These are phyloP conservation scores for Potamilus streckersoni DNA, from an alignment of 1,140 invertebrate species.

Conservation along the genomic window DNA sequence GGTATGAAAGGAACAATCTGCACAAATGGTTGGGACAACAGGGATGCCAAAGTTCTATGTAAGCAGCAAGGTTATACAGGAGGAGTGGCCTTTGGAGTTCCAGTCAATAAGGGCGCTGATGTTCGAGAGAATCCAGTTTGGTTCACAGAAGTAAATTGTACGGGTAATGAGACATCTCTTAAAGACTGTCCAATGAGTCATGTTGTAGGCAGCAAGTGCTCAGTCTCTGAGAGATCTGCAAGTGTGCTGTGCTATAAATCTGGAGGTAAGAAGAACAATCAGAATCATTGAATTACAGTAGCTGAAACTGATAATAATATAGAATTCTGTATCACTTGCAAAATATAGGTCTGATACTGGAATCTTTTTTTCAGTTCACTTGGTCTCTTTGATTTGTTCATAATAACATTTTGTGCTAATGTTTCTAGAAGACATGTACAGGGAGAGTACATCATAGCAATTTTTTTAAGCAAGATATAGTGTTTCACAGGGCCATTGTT, in stretches of 20 bases:
- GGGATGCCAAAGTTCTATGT: conserved; percentile 49
- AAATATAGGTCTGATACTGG: too few relatives aligned
- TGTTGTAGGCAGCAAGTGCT: conserved; percentile 34
- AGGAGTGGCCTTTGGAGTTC: conserved; percentile 44
- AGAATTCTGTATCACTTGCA: too few relatives aligned
- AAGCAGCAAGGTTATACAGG: conserved; percentile 37
- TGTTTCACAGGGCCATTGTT: too few relatives aligned
- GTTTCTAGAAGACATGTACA: too few relatives aligned
- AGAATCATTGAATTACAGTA: too few relatives aligned
- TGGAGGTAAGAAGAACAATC: conserved; percentile 32
- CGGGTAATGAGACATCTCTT: conserved; percentile 29
- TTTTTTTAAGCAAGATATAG: too few relatives aligned
- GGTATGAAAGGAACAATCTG: conserved; percentile 49
- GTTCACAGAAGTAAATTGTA: conserved; percentile 41
- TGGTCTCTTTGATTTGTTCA: too few relatives aligned
- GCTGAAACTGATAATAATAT: too few relatives aligned
- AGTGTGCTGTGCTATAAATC: conserved; percentile 53
- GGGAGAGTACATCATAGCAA: too few relatives aligned
- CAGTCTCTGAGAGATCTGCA: conserved; percentile 40
- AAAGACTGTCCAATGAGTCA: conserved; percentile 35
- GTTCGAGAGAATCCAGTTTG: conserved; percentile 36
- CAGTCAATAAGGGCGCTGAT: conserved; percentile 17
- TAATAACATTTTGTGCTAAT: too few relatives aligned
- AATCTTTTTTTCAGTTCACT: too few relatives aligned
- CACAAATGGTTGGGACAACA: conserved; percentile 43